These are phyloP conservation scores for Epistrophe eligans DNA, from an alignment of 2,888 invertebrate species.

Conservation along the genomic window DNA sequence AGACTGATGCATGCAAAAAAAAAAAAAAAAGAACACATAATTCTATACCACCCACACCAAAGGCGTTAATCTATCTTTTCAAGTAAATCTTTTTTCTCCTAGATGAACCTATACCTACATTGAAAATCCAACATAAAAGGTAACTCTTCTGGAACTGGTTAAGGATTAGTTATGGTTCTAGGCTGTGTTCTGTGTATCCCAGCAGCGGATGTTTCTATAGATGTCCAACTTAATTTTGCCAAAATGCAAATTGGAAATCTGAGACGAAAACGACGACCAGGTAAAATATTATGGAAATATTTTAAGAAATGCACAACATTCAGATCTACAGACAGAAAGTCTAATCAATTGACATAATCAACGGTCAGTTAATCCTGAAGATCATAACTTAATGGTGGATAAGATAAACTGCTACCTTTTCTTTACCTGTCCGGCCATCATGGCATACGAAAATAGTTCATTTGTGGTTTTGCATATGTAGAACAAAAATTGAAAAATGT, in stretches of 20 bases:
- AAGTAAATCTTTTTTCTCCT: background rate
- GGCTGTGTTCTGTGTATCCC: background rate
- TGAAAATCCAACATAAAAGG: constrained; percentile 11
- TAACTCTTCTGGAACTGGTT: constrained; percentile 61
- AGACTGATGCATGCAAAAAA: constrained; percentile 15
- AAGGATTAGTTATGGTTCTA: constrained; percentile 71
- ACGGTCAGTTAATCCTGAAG: constrained; percentile 57
- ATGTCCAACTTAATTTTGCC: background rate
- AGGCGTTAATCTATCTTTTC: constrained; percentile 67
- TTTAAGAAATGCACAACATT: constrained; percentile 50
- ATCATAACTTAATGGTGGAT: constrained; percentile 73
- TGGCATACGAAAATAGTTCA: background rate
- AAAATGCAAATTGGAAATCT: constrained; percentile 60
- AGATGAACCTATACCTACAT: no score
- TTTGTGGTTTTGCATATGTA: constrained; percentile 31
- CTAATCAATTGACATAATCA: constrained; percentile 72
- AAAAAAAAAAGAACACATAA: constrained; percentile 17
- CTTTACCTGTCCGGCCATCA: background rate
- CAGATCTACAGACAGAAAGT: constrained; percentile 11
- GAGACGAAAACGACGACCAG: constrained; percentile 14
- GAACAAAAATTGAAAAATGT: constrained; percentile 39
- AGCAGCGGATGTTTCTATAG: background rate
- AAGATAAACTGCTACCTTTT: constrained; percentile 31
- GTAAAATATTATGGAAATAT: constrained; percentile 3
- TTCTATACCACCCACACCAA: constrained; percentile 73